phyloP scores from a whole-genome alignment of 2,797 vertebrate species.

The Eremophila alpestris region DNA sequence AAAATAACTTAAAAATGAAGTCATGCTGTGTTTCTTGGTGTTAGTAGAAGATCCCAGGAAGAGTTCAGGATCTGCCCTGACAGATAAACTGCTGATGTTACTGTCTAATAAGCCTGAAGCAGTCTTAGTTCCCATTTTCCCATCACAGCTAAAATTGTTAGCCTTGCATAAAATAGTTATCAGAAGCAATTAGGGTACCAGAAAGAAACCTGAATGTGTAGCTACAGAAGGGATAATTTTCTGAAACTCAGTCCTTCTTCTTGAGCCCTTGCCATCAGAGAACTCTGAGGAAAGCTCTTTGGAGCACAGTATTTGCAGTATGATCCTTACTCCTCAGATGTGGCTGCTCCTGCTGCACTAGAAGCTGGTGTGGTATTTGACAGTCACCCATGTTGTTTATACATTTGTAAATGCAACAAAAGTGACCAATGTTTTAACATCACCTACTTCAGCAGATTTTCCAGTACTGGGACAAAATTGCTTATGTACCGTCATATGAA shows the following conservation, averaged over 20 bases:
- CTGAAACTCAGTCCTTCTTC: not conserved
- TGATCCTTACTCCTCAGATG: not conserved
- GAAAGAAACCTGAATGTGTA: not conserved
- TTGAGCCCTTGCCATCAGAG: not conserved
- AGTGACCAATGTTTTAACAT: not conserved
- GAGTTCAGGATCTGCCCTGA: not conserved
- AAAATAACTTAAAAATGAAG: not conserved
- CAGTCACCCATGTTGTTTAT: fast-evolving
- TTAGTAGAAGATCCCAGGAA: not conserved
- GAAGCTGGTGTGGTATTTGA: not conserved
- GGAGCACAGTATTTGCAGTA: not conserved
- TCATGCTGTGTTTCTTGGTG: not conserved
- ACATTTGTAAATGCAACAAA: not conserved
- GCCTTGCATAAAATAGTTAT: conserved; percentile 14
- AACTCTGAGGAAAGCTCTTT: not conserved
- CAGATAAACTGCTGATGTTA: not conserved
- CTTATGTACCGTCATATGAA: not conserved
- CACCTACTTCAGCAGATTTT: not conserved
- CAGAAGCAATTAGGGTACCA: conserved; percentile 2
- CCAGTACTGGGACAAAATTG: not conserved
- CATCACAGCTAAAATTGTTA: not conserved
- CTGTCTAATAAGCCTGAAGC: not conserved
- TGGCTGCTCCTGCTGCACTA: not conserved
- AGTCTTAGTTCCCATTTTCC: not conserved
- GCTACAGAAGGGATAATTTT: not conserved